These are phyloP conservation scores for Emberiza fucata DNA, from an alignment of 2,113 vertebrate genomes.

Conservation along the genomic window DNA sequence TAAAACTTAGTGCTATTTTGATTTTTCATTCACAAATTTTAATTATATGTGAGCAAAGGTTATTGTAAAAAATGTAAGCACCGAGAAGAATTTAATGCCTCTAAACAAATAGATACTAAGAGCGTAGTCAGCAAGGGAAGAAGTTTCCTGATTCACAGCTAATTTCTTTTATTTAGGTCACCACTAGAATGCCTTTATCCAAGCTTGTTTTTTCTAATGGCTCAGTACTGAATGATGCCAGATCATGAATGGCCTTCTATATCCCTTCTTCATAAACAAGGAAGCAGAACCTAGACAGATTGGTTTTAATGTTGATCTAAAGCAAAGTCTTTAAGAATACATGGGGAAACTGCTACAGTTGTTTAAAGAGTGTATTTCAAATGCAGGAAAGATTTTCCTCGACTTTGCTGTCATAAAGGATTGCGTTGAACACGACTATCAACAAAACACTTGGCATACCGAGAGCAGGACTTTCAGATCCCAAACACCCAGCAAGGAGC, in stretches of 20 bases:
- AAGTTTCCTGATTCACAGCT: constrained; percentile 2
- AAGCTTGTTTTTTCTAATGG: not conserved
- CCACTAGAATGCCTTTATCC: not conserved
- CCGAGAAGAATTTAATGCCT: not conserved
- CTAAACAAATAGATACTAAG: not conserved
- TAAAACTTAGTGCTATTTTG: constrained; percentile 28
- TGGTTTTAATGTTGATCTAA: constrained; percentile 11
- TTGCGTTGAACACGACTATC: constrained; percentile 13
- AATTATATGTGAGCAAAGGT: constrained; percentile 1
- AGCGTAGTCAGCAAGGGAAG: not conserved
- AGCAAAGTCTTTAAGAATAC: constrained; percentile 15
- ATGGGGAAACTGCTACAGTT: not conserved
- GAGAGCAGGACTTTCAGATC: constrained; percentile 47
- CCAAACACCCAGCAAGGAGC: constrained; percentile 52
- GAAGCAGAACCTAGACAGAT: not conserved
- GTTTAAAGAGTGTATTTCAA: constrained; percentile 19
- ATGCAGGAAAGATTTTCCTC: constrained; percentile 14
- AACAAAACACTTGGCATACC: constrained; percentile 59
- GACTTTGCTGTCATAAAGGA: constrained; percentile 50
- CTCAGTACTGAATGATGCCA: constrained; percentile 3
- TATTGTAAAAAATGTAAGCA: constrained; percentile 3
- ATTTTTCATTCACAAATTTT: constrained; percentile 37
- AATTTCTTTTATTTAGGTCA: constrained; percentile 49
- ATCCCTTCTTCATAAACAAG: not conserved
- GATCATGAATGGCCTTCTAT: constrained; percentile 24